Conservation (phyloP, 2,888 invertebrate genomes). For the Lasius platythorax region DNA sequence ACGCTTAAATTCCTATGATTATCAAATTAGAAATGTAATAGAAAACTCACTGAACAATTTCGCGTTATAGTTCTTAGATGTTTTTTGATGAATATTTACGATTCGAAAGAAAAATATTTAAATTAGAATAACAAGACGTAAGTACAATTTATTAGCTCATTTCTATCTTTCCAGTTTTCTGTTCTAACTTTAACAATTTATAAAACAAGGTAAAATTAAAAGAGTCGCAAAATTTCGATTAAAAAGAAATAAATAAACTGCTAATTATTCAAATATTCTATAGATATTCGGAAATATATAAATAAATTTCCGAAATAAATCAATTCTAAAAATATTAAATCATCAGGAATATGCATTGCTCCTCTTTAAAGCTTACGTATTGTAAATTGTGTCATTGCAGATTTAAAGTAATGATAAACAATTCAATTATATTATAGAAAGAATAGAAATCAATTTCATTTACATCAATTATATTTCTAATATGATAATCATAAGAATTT, state of each 20-base stretch:
- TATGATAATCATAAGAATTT: no score
- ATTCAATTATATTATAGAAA: background rate
- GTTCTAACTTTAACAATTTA: background rate
- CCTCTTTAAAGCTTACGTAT: background rate
- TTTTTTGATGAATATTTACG: background rate
- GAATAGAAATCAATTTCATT: background rate
- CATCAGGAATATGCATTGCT: no score
- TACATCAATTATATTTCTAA: no score
- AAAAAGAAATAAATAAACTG: background rate
- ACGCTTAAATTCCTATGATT: background rate
- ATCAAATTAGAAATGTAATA: background rate
- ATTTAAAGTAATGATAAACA: background rate
- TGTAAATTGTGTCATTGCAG: background rate
- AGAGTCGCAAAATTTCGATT: background rate
- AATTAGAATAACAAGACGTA: background rate
- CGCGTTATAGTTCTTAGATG: background rate
- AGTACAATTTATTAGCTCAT: background rate
- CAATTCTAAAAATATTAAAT: no score
- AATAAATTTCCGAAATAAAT: no score
- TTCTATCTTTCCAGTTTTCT: background rate
- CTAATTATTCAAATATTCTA: background rate
- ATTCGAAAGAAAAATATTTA: conserved; percentile 5
- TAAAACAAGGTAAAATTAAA: background rate
- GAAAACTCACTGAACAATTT: background rate
- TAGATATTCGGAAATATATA: background rate